Conservation (phyloP, 2,113 vertebrate genomes). For the Passer montanus region DNA sequence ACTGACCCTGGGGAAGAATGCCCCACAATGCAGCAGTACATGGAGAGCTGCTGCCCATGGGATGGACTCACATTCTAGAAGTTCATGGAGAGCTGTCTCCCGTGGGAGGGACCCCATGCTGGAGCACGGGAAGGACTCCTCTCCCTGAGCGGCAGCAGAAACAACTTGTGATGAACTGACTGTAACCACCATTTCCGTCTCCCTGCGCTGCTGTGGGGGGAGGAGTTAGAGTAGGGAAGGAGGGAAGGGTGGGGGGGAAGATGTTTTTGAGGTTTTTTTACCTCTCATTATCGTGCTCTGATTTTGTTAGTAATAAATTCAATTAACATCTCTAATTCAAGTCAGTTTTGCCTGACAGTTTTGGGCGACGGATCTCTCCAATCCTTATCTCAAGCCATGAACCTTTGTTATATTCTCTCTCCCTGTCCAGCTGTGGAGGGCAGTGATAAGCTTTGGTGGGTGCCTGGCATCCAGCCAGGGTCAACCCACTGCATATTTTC, state of each 20-base stretch:
- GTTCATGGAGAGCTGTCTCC: background rate
- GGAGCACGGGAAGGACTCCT: background rate
- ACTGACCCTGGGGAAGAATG: background rate
- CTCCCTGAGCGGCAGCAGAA: background rate
- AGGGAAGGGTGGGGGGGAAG: background rate
- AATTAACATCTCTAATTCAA: background rate
- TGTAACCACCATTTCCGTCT: background rate
- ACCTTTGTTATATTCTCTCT: background rate
- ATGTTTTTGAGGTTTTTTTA: background rate
- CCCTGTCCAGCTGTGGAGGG: background rate
- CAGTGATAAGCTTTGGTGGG: background rate
- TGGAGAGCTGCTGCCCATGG: background rate
- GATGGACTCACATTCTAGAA: background rate
- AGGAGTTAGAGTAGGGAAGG: background rate
- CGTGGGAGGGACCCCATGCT: background rate
- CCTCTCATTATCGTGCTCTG: background rate
- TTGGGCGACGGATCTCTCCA: background rate
- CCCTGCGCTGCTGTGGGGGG: background rate
- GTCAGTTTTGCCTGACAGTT: background rate
- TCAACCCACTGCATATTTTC: background rate
- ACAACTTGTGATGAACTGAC: background rate
- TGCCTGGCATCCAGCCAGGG: background rate
- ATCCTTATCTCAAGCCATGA: background rate
- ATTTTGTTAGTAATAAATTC: background rate
- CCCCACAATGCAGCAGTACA: accelerated